A percentile compares a stretch with the other conserved stretches of the same genome.
These are phyloP conservation scores for Endotricha flammealis DNA, from an alignment of 2,888 invertebrate genomes.

Conservation along the genomic window DNA sequence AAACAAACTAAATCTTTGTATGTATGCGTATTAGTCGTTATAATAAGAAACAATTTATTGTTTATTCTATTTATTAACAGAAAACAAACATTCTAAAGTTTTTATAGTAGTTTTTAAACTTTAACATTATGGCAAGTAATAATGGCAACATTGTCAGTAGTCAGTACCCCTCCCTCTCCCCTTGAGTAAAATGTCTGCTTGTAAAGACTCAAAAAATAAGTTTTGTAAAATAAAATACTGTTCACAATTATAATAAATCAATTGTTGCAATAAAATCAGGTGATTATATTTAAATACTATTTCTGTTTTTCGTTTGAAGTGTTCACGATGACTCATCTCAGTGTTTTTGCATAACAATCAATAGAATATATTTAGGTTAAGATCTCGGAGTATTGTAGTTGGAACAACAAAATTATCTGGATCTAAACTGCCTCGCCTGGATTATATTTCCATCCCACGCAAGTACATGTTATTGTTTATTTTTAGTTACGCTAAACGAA, in stretches of 20 bases:
- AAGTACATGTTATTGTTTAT: slow-evolving; percentile 67
- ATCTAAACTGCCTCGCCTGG: slow-evolving; percentile 47
- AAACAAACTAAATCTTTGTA: too few relatives aligned
- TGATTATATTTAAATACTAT: slow-evolving; percentile 43
- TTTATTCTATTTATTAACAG: too few relatives aligned
- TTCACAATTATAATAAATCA: slow-evolving; percentile 39
- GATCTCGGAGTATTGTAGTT: slow-evolving; percentile 64
- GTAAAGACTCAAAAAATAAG: slow-evolving; percentile 56
- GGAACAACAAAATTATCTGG: slow-evolving; percentile 54
- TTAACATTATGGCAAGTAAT: too few relatives aligned
- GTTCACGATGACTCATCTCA: slow-evolving; percentile 51
- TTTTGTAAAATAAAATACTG: slow-evolving; percentile 55
- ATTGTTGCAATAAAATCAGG: slow-evolving; percentile 51
- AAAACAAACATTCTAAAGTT: too few relatives aligned
- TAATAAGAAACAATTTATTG: too few relatives aligned
- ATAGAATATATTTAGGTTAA: slow-evolving; percentile 76
- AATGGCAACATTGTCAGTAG: slow-evolving; percentile 38
- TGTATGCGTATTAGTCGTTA: too few relatives aligned
- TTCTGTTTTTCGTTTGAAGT: slow-evolving; percentile 38
- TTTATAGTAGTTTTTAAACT: too few relatives aligned
- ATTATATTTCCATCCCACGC: slow-evolving; percentile 45
- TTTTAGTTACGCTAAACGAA: slow-evolving; percentile 68
- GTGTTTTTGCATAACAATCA: slow-evolving; percentile 77
- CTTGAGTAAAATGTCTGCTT: slow-evolving; percentile 66
- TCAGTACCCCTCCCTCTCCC: slow-evolving; percentile 34